These are phyloP conservation scores for Strigamia crassipes DNA, from an alignment of 2,888 invertebrate species.

Conservation along the genomic window DNA sequence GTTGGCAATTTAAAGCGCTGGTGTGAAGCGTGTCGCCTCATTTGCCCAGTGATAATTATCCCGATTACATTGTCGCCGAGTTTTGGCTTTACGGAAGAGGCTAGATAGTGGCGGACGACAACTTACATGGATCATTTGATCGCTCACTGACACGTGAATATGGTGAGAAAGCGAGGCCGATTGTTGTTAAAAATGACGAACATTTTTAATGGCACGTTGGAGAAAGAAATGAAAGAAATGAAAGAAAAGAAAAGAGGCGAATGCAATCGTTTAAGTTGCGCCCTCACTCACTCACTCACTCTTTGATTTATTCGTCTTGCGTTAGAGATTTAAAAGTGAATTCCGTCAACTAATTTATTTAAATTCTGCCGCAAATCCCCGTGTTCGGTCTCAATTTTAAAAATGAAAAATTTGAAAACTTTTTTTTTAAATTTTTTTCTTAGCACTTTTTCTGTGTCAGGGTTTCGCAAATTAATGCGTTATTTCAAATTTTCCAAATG, in stretches of 20 bases:
- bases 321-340: constrained; percentile 21
- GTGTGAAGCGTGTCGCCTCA: constrained; percentile 30
- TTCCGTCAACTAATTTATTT: constrained; percentile 32
- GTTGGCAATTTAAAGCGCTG: neutral
- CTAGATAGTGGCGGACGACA: neutral
- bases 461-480: neutral
- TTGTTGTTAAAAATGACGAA: constrained; percentile 15
- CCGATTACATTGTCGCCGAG: constrained; percentile 29
- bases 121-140: constrained; percentile 35
- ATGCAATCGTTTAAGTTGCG: neutral
- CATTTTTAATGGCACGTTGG: constrained; percentile 7
- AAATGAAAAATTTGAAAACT: neutral
- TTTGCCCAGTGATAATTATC: constrained; percentile 37
- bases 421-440: neutral
- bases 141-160: constrained; percentile 25
- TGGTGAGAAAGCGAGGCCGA: neutral
- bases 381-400: constrained; percentile 13
- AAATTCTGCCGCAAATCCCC: constrained; percentile 18
- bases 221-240: neutral
- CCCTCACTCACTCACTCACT: neutral
- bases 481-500: neutral
- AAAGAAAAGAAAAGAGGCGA: neutral
- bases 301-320: constrained; percentile 23
- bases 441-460: neutral
- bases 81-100: neutral